Base-by-base conservation (phyloP, 2,888 invertebrate genomes). In the Metellina segmentata region DNA sequence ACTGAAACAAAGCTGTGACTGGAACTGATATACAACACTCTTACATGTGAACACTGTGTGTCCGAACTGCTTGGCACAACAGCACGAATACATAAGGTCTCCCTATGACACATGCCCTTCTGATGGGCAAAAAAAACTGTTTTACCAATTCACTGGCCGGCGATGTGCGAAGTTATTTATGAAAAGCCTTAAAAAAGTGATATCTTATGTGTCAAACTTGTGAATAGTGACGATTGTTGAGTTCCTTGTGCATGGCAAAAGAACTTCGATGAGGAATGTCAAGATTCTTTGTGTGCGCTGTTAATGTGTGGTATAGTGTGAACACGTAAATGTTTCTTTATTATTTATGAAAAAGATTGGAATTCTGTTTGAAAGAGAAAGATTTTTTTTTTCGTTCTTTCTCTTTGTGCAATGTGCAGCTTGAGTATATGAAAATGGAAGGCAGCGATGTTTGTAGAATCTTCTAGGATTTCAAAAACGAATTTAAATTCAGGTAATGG, bases 161-260 rank as follows among this genome's bases (percentile, higher is more conserved):
- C 20, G 75, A 48, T 51, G 52, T 49, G 83, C 52, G 72, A 61
- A 74, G 69, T 81, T 61, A 74, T 81, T 81, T 81, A 81, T 75
- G 74, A 72, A 61, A 48, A 83, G 61, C 53, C 51, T 71, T 49
- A 71, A 83, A 51, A 20, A 79, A 91, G 91, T 91, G 91, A 91
- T 91, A 91, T 91, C 78, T 81, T 78, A 87, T 91, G 91, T 91
- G 91, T 91, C 91, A 91, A 91, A 91, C 85, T 90, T 85, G 77
- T 79, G 69, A 79, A 79, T 52, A 79, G 70, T 77, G 61, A 61
- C 61, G 79, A 20, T 79, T 20, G 61, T 79, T 34, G 61, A 61
- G 61, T 61, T 61, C 61, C 61, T 61, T 61, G 61, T 61, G 61
- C 61, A 61, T 61, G 61, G 61, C 61, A 61, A 61, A 61, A 61